Conservation (phyloP, 2,797 vertebrate genomes). For the Molossus molossus region DNA sequence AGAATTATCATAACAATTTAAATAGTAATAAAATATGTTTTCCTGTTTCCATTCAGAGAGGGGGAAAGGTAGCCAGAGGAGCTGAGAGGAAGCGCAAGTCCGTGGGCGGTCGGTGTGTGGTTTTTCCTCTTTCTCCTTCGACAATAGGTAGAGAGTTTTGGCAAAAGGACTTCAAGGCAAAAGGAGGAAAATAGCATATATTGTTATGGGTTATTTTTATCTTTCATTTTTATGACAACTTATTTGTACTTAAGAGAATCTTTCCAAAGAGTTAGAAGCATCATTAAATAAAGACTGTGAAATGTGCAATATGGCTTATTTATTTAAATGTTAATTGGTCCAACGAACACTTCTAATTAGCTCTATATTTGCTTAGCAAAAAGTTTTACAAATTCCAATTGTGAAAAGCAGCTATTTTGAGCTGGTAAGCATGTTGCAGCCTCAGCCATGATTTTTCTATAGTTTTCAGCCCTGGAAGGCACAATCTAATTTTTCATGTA, state of each 20-base stretch:
- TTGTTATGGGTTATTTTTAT: slow-evolving; percentile 92
- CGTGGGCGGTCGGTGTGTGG: slow-evolving; percentile 77
- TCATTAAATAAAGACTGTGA: slow-evolving; percentile 99
- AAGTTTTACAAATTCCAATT: slow-evolving; percentile 97
- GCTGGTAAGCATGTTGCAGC: slow-evolving; percentile 94
- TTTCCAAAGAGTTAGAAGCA: slow-evolving; percentile 99
- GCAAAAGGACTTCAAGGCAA: slow-evolving; percentile 91
- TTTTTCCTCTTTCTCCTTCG: slow-evolving; percentile 50
- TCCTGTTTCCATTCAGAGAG: slow-evolving; percentile 89
- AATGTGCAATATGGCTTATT: slow-evolving; percentile 99
- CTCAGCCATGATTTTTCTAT: slow-evolving; percentile 94
- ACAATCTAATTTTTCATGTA: slow-evolving; percentile 96
- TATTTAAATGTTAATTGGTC: slow-evolving; percentile 96
- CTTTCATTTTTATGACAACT: slow-evolving; percentile 94
- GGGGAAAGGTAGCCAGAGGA: slow-evolving; percentile 88
- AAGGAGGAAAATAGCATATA: slow-evolving; percentile 90
- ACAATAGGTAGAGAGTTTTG: slow-evolving; percentile 89
- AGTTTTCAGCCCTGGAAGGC: slow-evolving; percentile 95
- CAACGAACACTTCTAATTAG: slow-evolving; percentile 99
- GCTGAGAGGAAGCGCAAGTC: slow-evolving; percentile 86
- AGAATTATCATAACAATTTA: slow-evolving; percentile 90
- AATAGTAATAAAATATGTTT: slow-evolving; percentile 91
- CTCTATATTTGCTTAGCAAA: slow-evolving; percentile 99
- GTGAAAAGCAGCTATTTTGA: slow-evolving; percentile 95
- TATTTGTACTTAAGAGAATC: slow-evolving; percentile 95